Percentiles rank a stretch among this genome's conserved stretches.
phyloP scores from a whole-genome alignment of 2,888 invertebrate genomes.

The Anarsia innoxiella region DNA sequence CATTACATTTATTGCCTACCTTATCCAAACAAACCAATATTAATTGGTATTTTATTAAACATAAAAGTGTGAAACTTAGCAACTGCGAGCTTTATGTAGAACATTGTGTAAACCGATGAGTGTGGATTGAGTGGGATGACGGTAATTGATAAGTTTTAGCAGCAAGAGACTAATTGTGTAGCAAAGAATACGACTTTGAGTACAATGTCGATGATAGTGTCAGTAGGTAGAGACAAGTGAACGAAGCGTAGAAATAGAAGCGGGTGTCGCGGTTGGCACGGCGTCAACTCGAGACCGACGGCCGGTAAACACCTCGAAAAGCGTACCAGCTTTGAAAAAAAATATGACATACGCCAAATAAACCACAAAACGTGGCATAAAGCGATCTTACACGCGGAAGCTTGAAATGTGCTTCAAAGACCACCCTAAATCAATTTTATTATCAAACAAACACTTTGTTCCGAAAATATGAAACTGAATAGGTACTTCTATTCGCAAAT shows the following conservation, averaged over 20 bases:
- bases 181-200: too few species aligned
- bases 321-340: slow-evolving; percentile 41
- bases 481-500: slow-evolving; percentile 1
- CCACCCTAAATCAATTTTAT: slow-evolving; percentile 13
- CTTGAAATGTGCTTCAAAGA: slow-evolving; percentile 48
- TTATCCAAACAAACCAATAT: too few species aligned
- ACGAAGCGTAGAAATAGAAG: slow-evolving; percentile 50
- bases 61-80: too few species aligned
- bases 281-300: slow-evolving; percentile 44
- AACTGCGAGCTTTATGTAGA: too few species aligned
- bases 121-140: too few species aligned
- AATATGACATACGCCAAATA: slow-evolving; percentile 52
- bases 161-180: too few species aligned
- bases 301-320: slow-evolving; percentile 45
- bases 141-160: too few species aligned
- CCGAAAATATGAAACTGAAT: slow-evolving; percentile 6
- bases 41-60: too few species aligned
- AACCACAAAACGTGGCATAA: slow-evolving; percentile 35
- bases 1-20: too few species aligned
- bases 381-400: slow-evolving; percentile 15
- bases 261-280: slow-evolving; percentile 57
- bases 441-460: slow-evolving; percentile 13
- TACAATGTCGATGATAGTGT: slow-evolving; percentile 10
- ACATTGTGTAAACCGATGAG: too few species aligned
- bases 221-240: slow-evolving; percentile 4